Evolutionary conservation across 2,113 vertebrate species (phyloP), one percentile per base, ranked within the genome.

Genomic region (Montifringilla adamsi): DNA sequence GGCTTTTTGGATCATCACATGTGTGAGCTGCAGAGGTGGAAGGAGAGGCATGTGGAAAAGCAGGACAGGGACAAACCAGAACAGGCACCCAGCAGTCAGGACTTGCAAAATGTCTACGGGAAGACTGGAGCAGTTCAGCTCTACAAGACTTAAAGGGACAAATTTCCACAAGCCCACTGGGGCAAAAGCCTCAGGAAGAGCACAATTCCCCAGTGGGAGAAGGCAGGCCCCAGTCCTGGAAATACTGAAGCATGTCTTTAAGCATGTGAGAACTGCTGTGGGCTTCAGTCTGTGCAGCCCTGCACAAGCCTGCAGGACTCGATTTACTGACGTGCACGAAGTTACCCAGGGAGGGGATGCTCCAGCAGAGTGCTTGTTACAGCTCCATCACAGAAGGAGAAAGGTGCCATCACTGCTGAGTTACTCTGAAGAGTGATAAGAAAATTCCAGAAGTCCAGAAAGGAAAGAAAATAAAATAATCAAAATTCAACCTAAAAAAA

Each of bases 81-180:
- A 63, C 60, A 81, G n/a, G 35, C 93, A 95, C 74, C 91, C 76
- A 92, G 90, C 93, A 95, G 50, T 6, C 84, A 91, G 92, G 75
- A 78, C 44, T 88, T 86, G 92, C 75, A 97, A 96, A 97, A 95
- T 95, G 93, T 90, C 93, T 56, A 72, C 47, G 0, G 55, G 39
- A 59, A 80, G 60, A 80, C 11, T 81, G 72, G 84, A 95, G 91
- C 84, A 73, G 53, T 31, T 95, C 53, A 11, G 59, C 82, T 93
- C 50, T 75, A 94, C 84, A 52, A 91, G 91, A 58, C 83, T 94
- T 96, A 96, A 96, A 96, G 93, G 83, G 94, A 24, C 94, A 96
- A 94, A 86, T 96, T 96, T 96, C 81, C 75, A 78, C 56, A 68
- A 81, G 56, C 72, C 75, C 60, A 49, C 41, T 47, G 39, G 76